These are phyloP conservation scores for Heliconius hermathena DNA, from an alignment of 1,140 invertebrate species.

Conservation along the genomic window DNA sequence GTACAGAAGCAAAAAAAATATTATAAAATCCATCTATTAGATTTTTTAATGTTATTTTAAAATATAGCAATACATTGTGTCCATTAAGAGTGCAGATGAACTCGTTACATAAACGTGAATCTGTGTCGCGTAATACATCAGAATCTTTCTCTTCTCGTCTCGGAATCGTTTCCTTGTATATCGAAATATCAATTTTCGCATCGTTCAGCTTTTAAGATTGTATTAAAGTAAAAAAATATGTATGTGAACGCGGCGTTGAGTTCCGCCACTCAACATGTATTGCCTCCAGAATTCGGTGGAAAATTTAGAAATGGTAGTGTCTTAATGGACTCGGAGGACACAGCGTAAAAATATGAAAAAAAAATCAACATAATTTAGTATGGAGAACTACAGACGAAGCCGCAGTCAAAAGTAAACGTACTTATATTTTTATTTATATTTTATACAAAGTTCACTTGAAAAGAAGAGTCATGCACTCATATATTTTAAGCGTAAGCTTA, in stretches of 20 bases:
- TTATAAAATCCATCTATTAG: neutral
- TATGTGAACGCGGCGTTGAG: no score
- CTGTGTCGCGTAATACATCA: constrained; percentile 23
- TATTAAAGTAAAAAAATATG: neutral
- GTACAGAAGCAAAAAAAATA: neutral
- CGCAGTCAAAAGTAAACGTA: neutral
- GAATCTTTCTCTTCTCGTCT: neutral
- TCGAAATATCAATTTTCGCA: neutral
- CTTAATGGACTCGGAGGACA: no score
- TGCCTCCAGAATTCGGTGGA: no score
- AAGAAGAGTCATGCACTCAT: neutral
- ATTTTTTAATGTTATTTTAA: neutral
- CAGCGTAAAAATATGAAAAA: no score
- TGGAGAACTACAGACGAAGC: no score
- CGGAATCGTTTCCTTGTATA: neutral
- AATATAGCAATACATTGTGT: neutral
- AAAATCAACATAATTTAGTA: no score
- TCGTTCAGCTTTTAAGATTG: neutral
- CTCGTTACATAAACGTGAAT: constrained; percentile 19
- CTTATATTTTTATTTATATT: neutral
- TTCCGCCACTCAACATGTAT: no score
- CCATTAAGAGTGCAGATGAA: constrained; percentile 11
- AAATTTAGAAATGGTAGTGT: no score
- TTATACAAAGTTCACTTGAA: neutral
- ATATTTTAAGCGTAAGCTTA: neutral